These are phyloP conservation scores for Hymenochirus boettgeri DNA, from an alignment of 2,113 vertebrate genomes.

Conservation along the genomic window DNA sequence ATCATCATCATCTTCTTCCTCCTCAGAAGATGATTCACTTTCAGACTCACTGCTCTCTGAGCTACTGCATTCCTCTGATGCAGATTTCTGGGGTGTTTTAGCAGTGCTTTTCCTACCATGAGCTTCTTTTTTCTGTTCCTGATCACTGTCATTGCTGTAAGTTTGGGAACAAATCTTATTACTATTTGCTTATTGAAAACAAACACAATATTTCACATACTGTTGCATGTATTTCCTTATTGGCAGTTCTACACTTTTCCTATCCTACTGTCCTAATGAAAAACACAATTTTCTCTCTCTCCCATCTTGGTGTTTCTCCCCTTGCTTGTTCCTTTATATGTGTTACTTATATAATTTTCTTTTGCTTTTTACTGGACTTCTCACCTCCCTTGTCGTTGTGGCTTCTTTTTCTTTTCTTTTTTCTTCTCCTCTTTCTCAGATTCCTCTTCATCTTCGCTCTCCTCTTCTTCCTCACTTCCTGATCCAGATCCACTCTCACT, in stretches of 20 bases:
- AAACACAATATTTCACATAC: no score
- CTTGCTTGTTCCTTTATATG: no score
- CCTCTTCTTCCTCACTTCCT: constrained; percentile 63
- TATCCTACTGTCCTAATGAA: no score
- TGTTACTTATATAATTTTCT: background rate
- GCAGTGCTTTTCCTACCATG: constrained; percentile 58
- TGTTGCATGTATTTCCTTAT: no score
- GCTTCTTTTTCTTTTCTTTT: constrained; percentile 61
- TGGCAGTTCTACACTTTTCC: no score
- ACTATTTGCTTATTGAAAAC: no score
- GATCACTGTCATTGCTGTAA: constrained; percentile 76
- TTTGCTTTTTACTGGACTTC: background rate
- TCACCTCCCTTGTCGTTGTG: constrained; percentile 48
- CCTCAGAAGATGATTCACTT: constrained; percentile 69
- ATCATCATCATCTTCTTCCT: constrained; percentile 51
- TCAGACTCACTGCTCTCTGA: constrained; percentile 82
- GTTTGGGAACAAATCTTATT: constrained; percentile 1
- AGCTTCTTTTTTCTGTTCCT: constrained; percentile 57
- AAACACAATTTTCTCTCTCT: no score
- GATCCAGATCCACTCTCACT: constrained; percentile 61
- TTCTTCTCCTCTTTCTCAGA: constrained; percentile 70
- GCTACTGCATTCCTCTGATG: constrained; percentile 72
- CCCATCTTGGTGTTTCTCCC: background rate
- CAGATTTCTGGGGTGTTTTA: constrained; percentile 61
- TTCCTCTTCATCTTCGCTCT: constrained; percentile 69